phyloP scores from a whole-genome alignment of 2,113 vertebrate species.

The Petroica traversi region DNA sequence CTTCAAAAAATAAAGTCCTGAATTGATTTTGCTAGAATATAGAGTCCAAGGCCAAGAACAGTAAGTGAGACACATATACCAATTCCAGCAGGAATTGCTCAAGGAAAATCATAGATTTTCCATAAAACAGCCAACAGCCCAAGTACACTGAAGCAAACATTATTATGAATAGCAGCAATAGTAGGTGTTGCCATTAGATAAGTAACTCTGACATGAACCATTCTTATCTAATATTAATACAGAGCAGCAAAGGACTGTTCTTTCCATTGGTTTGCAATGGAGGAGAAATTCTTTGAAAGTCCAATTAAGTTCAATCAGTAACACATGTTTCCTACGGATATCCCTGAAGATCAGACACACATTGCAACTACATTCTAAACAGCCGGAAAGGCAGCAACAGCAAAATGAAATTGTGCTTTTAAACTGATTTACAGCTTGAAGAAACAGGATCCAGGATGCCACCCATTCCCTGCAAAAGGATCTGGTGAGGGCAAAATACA shows the following conservation, averaged over 20 bases:
- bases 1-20: neutral
- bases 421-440: conserved; percentile 3
- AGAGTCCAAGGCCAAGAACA: neutral
- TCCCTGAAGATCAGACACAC: neutral
- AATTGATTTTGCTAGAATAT: neutral
- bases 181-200: neutral
- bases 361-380: neutral
- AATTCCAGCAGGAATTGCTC: neutral
- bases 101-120: neutral
- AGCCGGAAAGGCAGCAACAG: neutral
- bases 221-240: neutral
- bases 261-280: neutral
- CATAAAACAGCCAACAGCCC: neutral
- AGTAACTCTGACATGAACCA: neutral
- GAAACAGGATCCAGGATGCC: neutral
- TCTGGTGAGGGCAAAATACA: neutral
- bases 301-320: neutral
- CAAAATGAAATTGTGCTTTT: neutral
- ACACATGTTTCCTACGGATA: neutral
- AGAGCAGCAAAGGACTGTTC: neutral
- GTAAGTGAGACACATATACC: neutral
- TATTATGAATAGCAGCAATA: neutral
- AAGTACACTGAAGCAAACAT: neutral
- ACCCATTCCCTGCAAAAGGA: neutral
- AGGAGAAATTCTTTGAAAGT: neutral